Base-by-base conservation (phyloP, 2,888 invertebrate species). In the Xanthia togata region DNA sequence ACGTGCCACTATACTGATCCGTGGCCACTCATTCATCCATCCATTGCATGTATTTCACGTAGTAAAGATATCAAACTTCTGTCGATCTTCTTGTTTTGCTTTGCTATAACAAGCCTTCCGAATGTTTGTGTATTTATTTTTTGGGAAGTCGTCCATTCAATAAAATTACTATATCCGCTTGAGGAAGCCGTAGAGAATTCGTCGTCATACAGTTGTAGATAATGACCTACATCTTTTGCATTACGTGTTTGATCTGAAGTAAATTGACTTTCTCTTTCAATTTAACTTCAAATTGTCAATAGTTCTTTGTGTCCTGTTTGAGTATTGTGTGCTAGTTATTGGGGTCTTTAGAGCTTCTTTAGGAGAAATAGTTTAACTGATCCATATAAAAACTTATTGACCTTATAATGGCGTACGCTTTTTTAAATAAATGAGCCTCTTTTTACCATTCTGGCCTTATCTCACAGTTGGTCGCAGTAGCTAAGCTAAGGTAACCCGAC, bases 211-310 rank as follows among this genome's bases (percentile, higher is more conserved):
- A 79, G 17, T 60, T 50, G 59, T 67, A 73, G 41, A 59, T 59
- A 68, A 68, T 70, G 73, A 62, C 81, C 80, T 47, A 84, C 70
- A 73, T 73, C 55, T 55, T 20, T 17, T 23, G 26, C 35, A 53
- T 81, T 70, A 75, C 76, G 85, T 82, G 53, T 38, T 20, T 41
- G n/a, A 69, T 53, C 57, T 57, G 35, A 64, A 71, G 59, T 74
- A 53, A 81, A 69, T 26, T 68, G 60, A 38, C 85, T 82, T 82
- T 82, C 82, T 85, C 82, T 81, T 44, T n/a, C 26, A 64, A 74
- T 70, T 55, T 5, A 35, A 78, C 76, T 76, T 44, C 53, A 17
- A 76, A 78, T 38, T 44, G 23, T 59, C 50, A 74, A 72, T 81
- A 64, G 26, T 64, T 65, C 17, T 64, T 14, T 59, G 26, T 59